phyloP scores from a whole-genome alignment of 2,797 vertebrate species.

The Crossoptilon crossoptilon region DNA sequence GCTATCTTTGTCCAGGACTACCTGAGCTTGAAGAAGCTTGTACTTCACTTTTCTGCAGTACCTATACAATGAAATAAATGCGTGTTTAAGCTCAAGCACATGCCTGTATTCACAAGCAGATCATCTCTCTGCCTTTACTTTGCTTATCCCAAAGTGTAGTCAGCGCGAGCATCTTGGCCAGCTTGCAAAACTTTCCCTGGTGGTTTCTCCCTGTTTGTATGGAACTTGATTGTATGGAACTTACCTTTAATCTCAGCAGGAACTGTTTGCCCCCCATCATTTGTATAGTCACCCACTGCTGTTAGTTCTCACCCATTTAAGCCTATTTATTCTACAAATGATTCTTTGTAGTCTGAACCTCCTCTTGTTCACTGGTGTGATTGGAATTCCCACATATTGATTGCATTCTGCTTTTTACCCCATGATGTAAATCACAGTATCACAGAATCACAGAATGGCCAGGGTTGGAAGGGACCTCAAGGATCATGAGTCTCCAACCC shows the following conservation, averaged over 20 bases:
- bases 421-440: background rate
- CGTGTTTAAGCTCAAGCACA: fast-evolving
- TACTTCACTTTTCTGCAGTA: background rate
- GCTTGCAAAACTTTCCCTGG: background rate
- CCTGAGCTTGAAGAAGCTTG: background rate
- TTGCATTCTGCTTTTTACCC: background rate
- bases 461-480: too few species aligned
- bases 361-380: background rate
- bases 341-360: background rate
- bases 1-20: background rate
- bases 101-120: background rate
- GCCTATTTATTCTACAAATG: background rate
- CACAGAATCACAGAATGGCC: too few species aligned
- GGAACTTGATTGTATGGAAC: background rate
- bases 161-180: background rate
- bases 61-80: background rate
- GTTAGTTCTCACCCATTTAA: background rate
- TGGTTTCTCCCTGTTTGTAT: background rate
- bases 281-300: background rate
- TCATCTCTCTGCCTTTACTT: background rate
- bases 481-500: too few species aligned
- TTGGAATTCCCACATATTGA: background rate
- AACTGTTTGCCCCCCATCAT: background rate
- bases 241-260: background rate
- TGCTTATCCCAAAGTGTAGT: background rate